Evolutionary conservation across 2,888 invertebrate genomes (phyloP), one percentile per base, ranked within the genome.

Genomic region (Xestia rhomboidea): DNA sequence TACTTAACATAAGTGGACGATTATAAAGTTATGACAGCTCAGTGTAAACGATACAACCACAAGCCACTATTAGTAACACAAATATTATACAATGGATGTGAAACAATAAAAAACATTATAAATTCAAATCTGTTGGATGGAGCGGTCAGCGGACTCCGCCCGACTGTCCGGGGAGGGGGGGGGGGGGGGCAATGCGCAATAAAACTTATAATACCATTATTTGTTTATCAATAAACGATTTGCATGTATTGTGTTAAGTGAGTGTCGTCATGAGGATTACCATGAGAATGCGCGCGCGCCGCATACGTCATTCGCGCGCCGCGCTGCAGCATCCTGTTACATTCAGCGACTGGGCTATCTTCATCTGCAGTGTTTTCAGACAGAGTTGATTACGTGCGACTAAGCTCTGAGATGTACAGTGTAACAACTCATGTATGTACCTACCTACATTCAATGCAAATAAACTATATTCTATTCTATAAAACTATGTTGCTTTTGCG

Each of bases 241-340:
- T 94, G 96, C 96, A 96, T 96, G 95, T 95, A 95, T 93, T 96
- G 95, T 95, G 95, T 93, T 93, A 94, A 94, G 92, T 94, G 94
- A 91, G 86, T 90, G 90, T 89, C 88, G 90, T 89, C 90, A 91
- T 86, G 89, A 80, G 85, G 93, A 94, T 95, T 95, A 91, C 90
- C 95, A 94, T 95, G 90, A 91, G 91, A 94, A 94, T 94, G 94
- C 93, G 93, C 92, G 73, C 82, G 92, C 93, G 93, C 73, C 60
- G 54, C 71, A 87, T 71, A 81, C 80, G 84, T 69, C 84, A 68
- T 41, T 41, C 66, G 44, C 44, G 63, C 15, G 7, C 13, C 1
- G 27, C 2, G 7, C 18, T 27, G 46, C 68, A 73, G 73, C 60
- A 21, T 76, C 77, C 73, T 44, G 41, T 34, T n/a, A 46, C 44